A percentile compares a stretch with the other conserved stretches of the same genome.
phyloP scores from a whole-genome alignment of 2,888 invertebrate species.

The Drosophila peninsularis region DNA sequence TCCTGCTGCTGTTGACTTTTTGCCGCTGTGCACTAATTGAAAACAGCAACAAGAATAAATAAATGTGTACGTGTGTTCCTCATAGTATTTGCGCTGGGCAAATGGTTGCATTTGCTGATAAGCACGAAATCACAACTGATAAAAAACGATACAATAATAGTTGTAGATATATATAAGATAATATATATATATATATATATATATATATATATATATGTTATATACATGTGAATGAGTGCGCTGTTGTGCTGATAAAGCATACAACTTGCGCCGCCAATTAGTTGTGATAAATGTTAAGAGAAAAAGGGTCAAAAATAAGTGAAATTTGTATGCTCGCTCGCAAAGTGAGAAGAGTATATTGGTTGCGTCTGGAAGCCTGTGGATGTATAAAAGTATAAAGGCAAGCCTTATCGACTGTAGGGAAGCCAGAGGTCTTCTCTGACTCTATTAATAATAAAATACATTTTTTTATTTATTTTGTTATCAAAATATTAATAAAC shows the following conservation, averaged over 20 bases:
- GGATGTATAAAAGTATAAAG: background rate
- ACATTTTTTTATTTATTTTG: no score
- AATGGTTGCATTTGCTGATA: conserved; percentile 70
- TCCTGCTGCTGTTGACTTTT: conserved; percentile 54
- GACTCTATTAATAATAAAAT: no score
- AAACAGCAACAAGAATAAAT: conserved; percentile 58
- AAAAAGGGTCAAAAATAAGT: conserved; percentile 4
- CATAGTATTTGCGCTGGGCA: conserved; percentile 51
- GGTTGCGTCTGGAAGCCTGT: background rate
- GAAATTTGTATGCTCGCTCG: background rate
- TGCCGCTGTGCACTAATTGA: conserved; percentile 63
- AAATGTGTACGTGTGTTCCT: conserved; percentile 31
- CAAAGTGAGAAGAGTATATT: background rate
- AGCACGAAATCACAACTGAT: conserved; percentile 69
- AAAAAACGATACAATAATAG: conserved; percentile 50
- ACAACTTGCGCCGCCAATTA: conserved; percentile 26
- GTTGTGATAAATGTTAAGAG: conserved; percentile 34
- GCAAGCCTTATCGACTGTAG: background rate
- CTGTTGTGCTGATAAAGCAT: conserved; percentile 41
- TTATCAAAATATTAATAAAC: background rate
- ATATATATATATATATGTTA: background rate
- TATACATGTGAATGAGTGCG: background rate
- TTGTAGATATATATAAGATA: background rate
- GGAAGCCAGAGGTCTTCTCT: no score
- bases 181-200: background rate